Evolutionary conservation across 1,140 invertebrate species (phyloP).

Genomic region (Drosophila lini): DNA sequence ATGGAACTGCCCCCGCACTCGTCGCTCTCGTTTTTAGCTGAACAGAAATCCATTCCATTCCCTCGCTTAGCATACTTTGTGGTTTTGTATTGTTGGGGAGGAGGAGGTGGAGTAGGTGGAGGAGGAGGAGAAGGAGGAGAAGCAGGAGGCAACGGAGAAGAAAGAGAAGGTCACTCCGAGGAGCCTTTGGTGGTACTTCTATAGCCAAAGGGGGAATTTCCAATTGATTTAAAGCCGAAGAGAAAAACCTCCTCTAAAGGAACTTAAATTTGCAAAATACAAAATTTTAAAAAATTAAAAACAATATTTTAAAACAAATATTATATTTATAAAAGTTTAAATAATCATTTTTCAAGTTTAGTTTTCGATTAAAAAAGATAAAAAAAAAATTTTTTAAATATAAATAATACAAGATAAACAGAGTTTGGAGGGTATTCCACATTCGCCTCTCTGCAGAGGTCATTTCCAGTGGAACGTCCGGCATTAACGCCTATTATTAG

Average conservation of each 20-base stretch:
- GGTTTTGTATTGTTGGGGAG: slow-evolving; percentile 43
- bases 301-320: neutral
- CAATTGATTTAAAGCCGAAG: neutral
- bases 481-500: slow-evolving; percentile 65
- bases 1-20: slow-evolving; percentile 42
- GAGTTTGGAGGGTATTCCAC: neutral
- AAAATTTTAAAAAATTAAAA: neutral
- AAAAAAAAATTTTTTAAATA: neutral
- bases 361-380: no score
- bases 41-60: slow-evolving; percentile 20
- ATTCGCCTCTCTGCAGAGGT: neutral
- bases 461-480: slow-evolving; percentile 18
- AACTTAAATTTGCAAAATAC: neutral
- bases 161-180: neutral
- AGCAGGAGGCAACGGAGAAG: neutral
- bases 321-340: neutral
- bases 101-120: no score
- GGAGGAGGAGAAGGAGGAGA: neutral
- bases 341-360: neutral
- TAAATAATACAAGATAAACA: neutral
- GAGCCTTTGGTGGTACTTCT: neutral
- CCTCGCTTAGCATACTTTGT: slow-evolving; percentile 46
- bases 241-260: rapidly evolving
- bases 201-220: neutral
- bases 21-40: neutral